Evolutionary conservation across 2,113 vertebrate genomes (phyloP), one percentile per base, ranked within the genome.

Genomic region (Haliaeetus leucogaster): DNA sequence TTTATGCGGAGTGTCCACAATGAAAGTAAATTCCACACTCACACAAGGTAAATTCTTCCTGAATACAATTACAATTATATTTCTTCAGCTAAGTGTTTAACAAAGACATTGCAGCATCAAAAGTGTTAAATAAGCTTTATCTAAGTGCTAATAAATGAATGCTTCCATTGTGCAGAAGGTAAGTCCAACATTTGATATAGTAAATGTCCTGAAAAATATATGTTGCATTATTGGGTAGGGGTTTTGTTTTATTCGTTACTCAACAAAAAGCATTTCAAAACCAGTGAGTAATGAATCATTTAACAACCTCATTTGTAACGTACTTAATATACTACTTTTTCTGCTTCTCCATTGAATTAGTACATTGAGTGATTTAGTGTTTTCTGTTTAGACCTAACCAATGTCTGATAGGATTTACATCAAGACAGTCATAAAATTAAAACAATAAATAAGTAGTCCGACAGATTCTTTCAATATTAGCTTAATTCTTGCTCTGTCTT

Each of bases 371-470:
- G 80, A 96, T 96, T 70, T 92, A 92, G 52, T 65, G 82, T 68
- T 89, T 95, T 90, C 78, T 90, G 66, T 84, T 92, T 91, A 91
- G 78, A 82, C 34, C 70, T 87, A 89, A 36, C 32, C 76, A 82
- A 73, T 71, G 73, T 79, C 80, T 74, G 84, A 78, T 94, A 89
- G 38, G 8, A 73, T 92, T 93, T 89, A 58, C 50, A 89, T 91
- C 76, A 87, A 96, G 66, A 61, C 66, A 91, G 62, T 94, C 62
- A 77, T 92, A 95, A 96, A 95, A 97, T 96, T 96, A 91, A 84
- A 95, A 82, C 86, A 81, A 93, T 90, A 94, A 96, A 94, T 93
- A 95, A 92, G 42, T 86, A 38, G 43, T 61, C 68, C 42, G 89
- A 84, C 93, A 92, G 48, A 89, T 85, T 96, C 59, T 89, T 97